These are phyloP conservation scores for Phrynosoma platyrhinos DNA, from an alignment of 2,113 vertebrate genomes.

Conservation along the genomic window DNA sequence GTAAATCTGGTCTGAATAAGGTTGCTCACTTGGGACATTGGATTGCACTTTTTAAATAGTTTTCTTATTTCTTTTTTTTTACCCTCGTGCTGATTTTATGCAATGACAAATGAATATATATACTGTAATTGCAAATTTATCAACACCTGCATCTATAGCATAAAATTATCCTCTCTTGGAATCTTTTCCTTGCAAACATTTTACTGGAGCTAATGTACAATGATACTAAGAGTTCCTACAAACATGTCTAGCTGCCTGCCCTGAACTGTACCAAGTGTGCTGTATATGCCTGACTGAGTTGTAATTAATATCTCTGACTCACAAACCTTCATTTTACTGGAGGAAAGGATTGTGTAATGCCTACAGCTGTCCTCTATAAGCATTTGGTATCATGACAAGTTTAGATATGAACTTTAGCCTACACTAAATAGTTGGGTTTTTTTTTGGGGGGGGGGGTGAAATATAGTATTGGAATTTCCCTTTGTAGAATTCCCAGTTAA, in stretches of 20 bases:
- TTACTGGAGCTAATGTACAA: constrained; percentile 12
- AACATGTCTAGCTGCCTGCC: constrained; percentile 28
- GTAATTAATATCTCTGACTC: constrained; percentile 34
- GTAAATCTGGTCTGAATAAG: constrained; percentile 32
- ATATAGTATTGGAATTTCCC: background rate
- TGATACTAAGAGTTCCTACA: constrained; percentile 36
- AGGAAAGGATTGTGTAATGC: constrained; percentile 12
- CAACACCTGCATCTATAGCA: background rate
- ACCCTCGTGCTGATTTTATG: background rate
- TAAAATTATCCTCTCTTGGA: constrained; percentile 16
- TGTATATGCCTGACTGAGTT: constrained; percentile 36
- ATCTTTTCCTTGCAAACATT: background rate
- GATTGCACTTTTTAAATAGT: background rate
- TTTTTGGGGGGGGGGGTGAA: background rate
- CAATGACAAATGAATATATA: background rate
- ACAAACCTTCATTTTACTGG: constrained; percentile 22
- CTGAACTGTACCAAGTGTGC: constrained; percentile 6
- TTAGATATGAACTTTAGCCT: constrained; percentile 28
- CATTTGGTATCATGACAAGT: constrained; percentile 25
- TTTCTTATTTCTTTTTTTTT: background rate
- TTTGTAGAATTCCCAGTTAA: background rate
- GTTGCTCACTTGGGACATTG: constrained; percentile 16
- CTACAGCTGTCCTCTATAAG: constrained; percentile 33
- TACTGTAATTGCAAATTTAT: constrained; percentile 21
- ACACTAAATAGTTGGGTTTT: background rate